Percentiles rank a stretch among this genome's conserved stretches.
Conservation (phyloP, 2,797 vertebrate species). For the Lagorchestes hirsutus region DNA sequence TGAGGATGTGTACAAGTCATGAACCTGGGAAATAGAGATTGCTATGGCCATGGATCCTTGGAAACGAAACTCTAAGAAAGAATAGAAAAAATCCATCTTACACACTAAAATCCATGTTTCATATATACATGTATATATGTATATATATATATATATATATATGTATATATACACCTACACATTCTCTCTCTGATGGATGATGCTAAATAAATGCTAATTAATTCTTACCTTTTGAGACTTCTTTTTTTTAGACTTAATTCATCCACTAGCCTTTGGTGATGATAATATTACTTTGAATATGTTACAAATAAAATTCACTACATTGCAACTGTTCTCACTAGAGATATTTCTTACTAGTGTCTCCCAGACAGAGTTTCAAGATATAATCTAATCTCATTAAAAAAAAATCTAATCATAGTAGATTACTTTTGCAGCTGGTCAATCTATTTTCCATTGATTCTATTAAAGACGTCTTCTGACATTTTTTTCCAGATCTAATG, state of each 20-base stretch:
- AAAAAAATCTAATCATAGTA: background rate
- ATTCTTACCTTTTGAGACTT: background rate
- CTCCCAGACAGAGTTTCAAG: background rate
- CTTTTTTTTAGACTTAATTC: background rate
- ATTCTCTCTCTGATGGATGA: background rate
- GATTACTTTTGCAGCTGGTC: background rate
- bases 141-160: no score
- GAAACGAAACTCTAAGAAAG: no score
- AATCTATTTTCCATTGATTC: background rate
- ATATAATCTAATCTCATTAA: no score
- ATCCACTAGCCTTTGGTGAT: background rate
- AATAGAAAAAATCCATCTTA: no score
- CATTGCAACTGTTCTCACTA: background rate
- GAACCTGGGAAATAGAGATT: no score
- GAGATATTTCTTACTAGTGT: background rate
- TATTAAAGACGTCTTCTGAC: background rate
- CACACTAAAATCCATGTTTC: no score
- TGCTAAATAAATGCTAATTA: background rate
- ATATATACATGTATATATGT: no score
- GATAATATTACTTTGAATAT: background rate
- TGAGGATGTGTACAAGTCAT: no score
- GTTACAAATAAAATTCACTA: background rate
- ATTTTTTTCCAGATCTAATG: background rate
- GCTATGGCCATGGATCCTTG: no score
- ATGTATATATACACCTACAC: no score